Percentiles rank a stretch among this genome's conserved stretches.
Evolutionary conservation across 2,113 vertebrate genomes (phyloP).

Genomic region (Capreolus pygargus): DNA sequence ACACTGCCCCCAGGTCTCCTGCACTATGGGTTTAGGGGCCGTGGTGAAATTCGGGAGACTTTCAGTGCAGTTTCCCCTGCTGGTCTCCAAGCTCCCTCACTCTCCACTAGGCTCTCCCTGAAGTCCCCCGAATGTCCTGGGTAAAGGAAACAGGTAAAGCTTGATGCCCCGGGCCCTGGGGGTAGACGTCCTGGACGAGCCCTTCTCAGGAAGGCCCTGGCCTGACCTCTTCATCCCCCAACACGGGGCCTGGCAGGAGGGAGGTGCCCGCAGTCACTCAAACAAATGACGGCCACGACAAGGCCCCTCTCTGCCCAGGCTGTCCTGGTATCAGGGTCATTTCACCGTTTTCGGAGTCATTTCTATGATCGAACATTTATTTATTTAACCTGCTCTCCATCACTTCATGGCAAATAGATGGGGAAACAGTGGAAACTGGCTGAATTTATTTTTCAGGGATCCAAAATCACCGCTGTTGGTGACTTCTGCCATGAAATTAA

Average conservation of each 20-base stretch:
- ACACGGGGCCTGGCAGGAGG: background rate
- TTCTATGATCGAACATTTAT: background rate
- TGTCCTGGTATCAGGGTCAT: background rate
- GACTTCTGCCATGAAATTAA: too few relatives aligned
- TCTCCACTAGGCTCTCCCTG: background rate
- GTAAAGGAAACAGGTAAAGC: too few relatives aligned
- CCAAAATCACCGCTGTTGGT: too few relatives aligned
- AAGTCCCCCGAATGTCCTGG: background rate
- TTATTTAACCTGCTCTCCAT: background rate
- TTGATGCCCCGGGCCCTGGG: background rate
- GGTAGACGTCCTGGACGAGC: too few relatives aligned
- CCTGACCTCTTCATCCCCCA: background rate
- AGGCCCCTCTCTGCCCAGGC: background rate
- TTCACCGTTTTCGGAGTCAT: background rate
- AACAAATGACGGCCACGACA: accelerated
- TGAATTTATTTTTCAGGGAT: too few relatives aligned
- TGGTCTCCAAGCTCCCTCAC: background rate
- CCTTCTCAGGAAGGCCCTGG: background rate
- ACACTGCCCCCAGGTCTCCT: background rate
- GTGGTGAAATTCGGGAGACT: accelerated
- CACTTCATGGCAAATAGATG: too few relatives aligned
- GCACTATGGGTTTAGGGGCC: accelerated
- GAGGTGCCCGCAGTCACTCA: background rate
- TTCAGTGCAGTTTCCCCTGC: background rate
- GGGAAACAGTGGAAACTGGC: too few relatives aligned